Evolutionary conservation across 1,140 invertebrate genomes (phyloP).

Genomic region (Lasioglossum albipes): DNA sequence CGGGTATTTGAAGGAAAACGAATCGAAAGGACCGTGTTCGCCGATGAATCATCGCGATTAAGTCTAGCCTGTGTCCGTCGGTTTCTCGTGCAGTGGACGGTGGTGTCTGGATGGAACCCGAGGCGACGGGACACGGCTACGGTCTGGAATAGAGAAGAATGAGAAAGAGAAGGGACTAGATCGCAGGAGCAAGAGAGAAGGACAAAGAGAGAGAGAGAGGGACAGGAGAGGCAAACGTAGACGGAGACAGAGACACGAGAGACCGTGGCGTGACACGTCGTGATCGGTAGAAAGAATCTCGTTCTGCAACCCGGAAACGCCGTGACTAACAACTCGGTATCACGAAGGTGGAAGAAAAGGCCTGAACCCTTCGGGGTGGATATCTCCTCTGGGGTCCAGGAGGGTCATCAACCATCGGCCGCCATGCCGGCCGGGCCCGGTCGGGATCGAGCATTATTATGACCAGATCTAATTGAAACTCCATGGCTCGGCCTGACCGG

Average conservation of each 20-base stretch:
- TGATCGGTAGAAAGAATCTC: slow-evolving; percentile 65
- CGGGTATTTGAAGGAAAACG: background rate
- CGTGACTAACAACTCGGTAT: slow-evolving; percentile 69
- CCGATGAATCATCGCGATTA: slow-evolving; percentile 3
- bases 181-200: too few species aligned
- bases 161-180: background rate
- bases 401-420: slow-evolving; percentile 68
- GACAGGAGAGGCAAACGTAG: background rate
- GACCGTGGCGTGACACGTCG: slow-evolving; percentile 61
- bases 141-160: slow-evolving; percentile 15
- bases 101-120: background rate
- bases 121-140: slow-evolving; percentile 36
- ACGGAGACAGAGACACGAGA: slow-evolving; percentile 29
- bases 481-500: slow-evolving; percentile 28
- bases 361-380: slow-evolving; percentile 63
- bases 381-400: slow-evolving; percentile 60
- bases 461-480: slow-evolving; percentile 72
- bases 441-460: slow-evolving; percentile 63
- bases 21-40: background rate
- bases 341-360: slow-evolving; percentile 67
- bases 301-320: slow-evolving; percentile 67
- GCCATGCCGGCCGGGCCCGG: slow-evolving; percentile 37
- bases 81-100: background rate
- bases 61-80: slow-evolving; percentile 2
- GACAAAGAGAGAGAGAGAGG: background rate